These are phyloP conservation scores for Cervus canadensis DNA, from an alignment of 2,113 vertebrate species.

Conservation along the genomic window DNA sequence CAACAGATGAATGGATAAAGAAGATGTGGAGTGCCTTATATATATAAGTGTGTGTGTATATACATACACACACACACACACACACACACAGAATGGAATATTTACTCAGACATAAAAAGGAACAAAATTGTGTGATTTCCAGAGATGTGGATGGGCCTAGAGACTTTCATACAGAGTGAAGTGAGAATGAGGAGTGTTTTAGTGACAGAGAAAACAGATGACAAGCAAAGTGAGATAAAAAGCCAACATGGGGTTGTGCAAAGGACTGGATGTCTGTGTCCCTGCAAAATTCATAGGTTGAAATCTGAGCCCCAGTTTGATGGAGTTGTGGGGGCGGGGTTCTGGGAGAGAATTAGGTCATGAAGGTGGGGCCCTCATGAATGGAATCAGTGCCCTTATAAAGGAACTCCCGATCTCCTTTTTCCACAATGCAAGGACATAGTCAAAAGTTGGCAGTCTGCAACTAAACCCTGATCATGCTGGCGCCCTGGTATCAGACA, in stretches of 20 bases:
- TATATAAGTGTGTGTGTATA: not conserved
- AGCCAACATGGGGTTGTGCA: not conserved
- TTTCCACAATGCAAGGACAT: not conserved
- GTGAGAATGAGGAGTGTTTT: not conserved
- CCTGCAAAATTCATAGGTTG: not conserved
- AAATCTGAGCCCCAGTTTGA: not conserved
- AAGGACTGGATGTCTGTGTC: no score
- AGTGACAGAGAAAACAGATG: not conserved
- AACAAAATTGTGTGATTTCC: not conserved
- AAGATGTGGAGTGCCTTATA: not conserved
- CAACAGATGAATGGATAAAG: not conserved
- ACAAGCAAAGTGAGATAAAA: not conserved
- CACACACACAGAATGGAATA: not conserved
- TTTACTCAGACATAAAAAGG: not conserved
- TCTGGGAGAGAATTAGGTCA: not conserved
- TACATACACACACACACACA: accelerated
- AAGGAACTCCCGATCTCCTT: not conserved
- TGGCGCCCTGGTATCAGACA: accelerated
- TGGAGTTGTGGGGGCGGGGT: no score
- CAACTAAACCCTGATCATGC: not conserved
- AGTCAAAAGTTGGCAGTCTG: not conserved
- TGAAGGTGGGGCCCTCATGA: not conserved
- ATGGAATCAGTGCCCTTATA: not conserved
- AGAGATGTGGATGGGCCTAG: not conserved
- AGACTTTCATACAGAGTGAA: not conserved